Percentiles rank a stretch among this genome's conserved stretches.
These are phyloP conservation scores for Fulica atra DNA, from an alignment of 2,113 vertebrate species.

Conservation along the genomic window DNA sequence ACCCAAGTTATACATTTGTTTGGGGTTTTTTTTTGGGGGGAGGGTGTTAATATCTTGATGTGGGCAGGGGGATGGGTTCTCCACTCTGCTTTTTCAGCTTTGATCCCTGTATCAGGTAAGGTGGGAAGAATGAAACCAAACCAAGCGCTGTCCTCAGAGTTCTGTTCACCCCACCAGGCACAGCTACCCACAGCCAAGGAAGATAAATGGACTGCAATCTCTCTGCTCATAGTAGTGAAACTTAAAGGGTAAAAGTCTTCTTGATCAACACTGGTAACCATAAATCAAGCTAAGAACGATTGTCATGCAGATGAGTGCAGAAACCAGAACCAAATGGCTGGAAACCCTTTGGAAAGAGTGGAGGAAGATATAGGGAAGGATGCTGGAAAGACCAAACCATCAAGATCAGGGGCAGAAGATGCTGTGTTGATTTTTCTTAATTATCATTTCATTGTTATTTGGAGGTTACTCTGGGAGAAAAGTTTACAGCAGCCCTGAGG, in stretches of 20 bases:
- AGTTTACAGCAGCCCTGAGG: background rate
- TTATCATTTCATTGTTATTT: background rate
- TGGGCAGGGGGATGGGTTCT: background rate
- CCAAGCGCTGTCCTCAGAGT: background rate
- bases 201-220: background rate
- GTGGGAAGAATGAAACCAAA: fast-evolving
- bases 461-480: background rate
- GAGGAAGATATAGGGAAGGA: background rate
- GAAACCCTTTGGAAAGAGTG: background rate
- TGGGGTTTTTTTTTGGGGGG: fast-evolving
- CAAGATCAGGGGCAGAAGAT: background rate
- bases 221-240: background rate
- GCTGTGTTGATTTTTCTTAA: background rate
- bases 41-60: background rate
- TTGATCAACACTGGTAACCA: background rate
- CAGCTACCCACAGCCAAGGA: background rate
- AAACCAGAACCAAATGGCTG: background rate
- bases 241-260: background rate
- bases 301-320: fast-evolving
- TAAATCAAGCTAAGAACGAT: background rate
- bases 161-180: background rate
- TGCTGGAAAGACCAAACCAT: background rate
- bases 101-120: fast-evolving
- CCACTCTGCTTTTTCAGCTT: background rate
- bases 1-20: background rate